A percentile compares a stretch with the other conserved stretches of the same genome.
Evolutionary conservation across 2,797 vertebrate species (phyloP).

Genomic region (Sebastes oblongus): DNA sequence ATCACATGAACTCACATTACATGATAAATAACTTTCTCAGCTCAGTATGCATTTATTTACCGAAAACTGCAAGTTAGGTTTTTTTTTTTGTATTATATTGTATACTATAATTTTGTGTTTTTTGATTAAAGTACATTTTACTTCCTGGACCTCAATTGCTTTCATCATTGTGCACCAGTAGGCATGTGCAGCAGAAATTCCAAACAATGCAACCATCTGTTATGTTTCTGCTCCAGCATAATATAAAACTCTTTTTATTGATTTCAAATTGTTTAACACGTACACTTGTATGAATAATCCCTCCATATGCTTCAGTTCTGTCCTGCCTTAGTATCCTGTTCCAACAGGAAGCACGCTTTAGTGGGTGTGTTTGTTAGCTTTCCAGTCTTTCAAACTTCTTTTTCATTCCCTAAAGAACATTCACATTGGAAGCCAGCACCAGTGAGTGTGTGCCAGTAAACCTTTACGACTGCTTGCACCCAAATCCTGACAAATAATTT

Average conservation of each 20-base stretch:
- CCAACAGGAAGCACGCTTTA: too few species aligned
- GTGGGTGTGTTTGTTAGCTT: too few species aligned
- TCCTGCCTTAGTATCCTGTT: background rate
- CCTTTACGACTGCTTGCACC: constrained; percentile 6
- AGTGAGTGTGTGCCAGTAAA: background rate
- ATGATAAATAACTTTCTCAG: background rate
- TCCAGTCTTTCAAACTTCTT: background rate
- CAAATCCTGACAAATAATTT: constrained; percentile 5
- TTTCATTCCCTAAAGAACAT: background rate
- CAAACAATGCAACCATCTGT: too few species aligned
- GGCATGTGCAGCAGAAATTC: too few species aligned
- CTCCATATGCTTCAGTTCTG: background rate
- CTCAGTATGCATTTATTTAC: background rate
- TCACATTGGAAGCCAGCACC: background rate
- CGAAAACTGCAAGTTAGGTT: background rate
- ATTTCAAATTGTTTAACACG: background rate
- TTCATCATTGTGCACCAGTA: background rate
- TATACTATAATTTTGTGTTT: background rate
- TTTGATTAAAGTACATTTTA: background rate
- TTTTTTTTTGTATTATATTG: background rate
- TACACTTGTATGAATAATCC: background rate
- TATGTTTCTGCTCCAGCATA: background rate
- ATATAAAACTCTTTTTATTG: background rate
- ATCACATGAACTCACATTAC: background rate
- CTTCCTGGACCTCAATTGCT: background rate